These are phyloP conservation scores for Calliopsis andreniformis DNA, from an alignment of 1,140 invertebrate species.

Conservation along the genomic window DNA sequence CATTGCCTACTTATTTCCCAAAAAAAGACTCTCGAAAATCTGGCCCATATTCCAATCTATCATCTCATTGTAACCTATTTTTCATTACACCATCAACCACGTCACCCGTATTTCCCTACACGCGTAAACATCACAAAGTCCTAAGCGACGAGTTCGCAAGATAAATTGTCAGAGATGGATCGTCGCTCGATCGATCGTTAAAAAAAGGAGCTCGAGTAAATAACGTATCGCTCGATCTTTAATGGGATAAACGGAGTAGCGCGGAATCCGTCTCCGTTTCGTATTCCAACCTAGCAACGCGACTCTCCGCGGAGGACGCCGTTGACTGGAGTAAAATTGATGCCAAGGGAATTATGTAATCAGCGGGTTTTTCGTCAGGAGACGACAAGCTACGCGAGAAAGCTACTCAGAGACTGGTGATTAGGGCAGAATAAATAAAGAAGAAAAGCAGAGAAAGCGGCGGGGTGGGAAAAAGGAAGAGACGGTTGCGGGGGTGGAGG, in stretches of 20 bases:
- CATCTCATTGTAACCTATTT: too few relatives aligned
- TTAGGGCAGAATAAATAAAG: constrained; percentile 63
- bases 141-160: too few relatives aligned
- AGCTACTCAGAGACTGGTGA: constrained; percentile 61
- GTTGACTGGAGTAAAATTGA: constrained; percentile 27
- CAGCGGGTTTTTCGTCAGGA: constrained; percentile 18
- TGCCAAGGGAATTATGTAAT: constrained; percentile 37
- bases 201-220: neutral
- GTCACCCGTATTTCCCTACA: too few relatives aligned
- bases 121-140: too few relatives aligned
- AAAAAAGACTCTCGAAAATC: too few relatives aligned
- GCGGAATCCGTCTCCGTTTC: neutral
- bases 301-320: neutral
- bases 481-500: constrained; percentile 19
- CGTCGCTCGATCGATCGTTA: neutral
- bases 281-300: neutral
- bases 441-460: constrained; percentile 22
- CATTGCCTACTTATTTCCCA: too few relatives aligned
- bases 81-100: too few relatives aligned
- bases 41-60: too few relatives aligned
- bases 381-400: constrained; percentile 44
- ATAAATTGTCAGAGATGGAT: too few relatives aligned
- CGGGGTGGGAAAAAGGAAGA: constrained; percentile 4
- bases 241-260: neutral
- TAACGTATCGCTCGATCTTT: constrained; percentile 5